A percentile compares a stretch with the other conserved stretches of the same genome.
phyloP scores from a whole-genome alignment of 2,888 invertebrate species.

The Heteropelma amictum region DNA sequence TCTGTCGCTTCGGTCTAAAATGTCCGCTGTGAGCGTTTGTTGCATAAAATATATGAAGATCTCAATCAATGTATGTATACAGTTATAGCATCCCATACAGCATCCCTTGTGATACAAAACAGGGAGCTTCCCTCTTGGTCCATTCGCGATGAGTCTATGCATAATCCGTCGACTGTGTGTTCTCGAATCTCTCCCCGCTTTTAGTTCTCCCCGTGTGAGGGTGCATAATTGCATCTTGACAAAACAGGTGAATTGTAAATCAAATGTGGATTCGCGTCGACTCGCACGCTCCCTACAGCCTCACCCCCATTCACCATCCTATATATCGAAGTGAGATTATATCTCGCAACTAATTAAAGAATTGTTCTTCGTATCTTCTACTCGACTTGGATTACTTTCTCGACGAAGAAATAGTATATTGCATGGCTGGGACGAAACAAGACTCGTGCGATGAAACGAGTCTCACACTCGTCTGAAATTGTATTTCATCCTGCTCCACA shows the following conservation, averaged over 20 bases:
- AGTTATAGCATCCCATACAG: too few species aligned
- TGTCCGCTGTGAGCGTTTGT: not conserved
- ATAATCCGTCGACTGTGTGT: conserved; percentile 68
- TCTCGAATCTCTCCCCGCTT: conserved; percentile 48
- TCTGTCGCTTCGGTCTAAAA: not conserved
- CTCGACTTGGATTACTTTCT: conserved; percentile 3
- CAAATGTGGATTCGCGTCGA: conserved; percentile 68
- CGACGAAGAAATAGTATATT: not conserved
- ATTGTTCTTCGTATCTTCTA: conserved; percentile 6
- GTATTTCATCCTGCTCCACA: too few species aligned
- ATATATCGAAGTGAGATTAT: conserved; percentile 5
- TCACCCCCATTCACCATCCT: not conserved
- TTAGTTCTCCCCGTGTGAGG: conserved; percentile 58
- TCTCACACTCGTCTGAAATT: too few species aligned
- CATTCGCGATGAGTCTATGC: conserved; percentile 65
- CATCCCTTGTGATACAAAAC: conserved; percentile 49
- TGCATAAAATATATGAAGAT: not conserved
- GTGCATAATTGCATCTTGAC: conserved; percentile 75
- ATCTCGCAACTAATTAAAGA: conserved; percentile 17
- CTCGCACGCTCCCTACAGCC: conserved; percentile 39
- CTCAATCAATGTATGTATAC: conserved; percentile 30
- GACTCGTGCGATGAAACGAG: too few species aligned
- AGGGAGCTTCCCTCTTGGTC: conserved; percentile 58
- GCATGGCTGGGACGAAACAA: too few species aligned
- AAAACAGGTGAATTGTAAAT: conserved; percentile 74